A percentile compares a stretch with the other conserved stretches of the same genome.
Conservation (phyloP, 2,888 invertebrate species). For the Agriopis marginaria region DNA sequence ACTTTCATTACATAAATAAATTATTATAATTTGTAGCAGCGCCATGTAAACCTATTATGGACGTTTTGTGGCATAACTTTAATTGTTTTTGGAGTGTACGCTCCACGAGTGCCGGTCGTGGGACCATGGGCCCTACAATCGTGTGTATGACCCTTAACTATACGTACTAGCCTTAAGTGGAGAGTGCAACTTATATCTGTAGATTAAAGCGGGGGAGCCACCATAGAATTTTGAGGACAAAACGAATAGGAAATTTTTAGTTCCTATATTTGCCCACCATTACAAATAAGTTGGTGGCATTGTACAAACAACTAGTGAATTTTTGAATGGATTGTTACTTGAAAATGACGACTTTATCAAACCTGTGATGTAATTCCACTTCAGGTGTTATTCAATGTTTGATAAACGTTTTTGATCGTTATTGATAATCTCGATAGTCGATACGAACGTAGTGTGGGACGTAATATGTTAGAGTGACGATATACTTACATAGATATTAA, state of each 20-base stretch:
- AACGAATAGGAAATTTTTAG: neutral
- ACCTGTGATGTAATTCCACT: conserved; percentile 18
- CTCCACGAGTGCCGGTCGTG: conserved; percentile 56
- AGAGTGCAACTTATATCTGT: conserved; percentile 35
- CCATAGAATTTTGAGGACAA: neutral
- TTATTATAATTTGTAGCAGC: neutral
- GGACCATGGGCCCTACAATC: conserved; percentile 48
- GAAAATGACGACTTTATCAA: conserved; percentile 23
- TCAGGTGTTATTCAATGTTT: conserved; percentile 15
- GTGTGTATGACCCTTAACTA: conserved; percentile 55
- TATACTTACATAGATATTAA: neutral
- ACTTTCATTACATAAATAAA: too few relatives aligned
- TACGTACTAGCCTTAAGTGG: conserved; percentile 45
- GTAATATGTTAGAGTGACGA: neutral
- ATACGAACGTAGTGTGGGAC: neutral
- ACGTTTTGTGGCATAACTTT: conserved; percentile 72
- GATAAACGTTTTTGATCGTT: conserved; percentile 35
- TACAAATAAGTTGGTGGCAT: neutral
- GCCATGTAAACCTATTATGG: conserved; percentile 57
- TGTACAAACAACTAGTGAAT: conserved; percentile 47
- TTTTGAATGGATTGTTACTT: conserved; percentile 32
- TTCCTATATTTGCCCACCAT: neutral
- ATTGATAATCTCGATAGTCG: conserved; percentile 7
- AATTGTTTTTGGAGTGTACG: conserved; percentile 81
- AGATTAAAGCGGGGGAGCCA: neutral